phyloP scores from a whole-genome alignment of 2,888 invertebrate species.

The Drosophila seclusa region DNA sequence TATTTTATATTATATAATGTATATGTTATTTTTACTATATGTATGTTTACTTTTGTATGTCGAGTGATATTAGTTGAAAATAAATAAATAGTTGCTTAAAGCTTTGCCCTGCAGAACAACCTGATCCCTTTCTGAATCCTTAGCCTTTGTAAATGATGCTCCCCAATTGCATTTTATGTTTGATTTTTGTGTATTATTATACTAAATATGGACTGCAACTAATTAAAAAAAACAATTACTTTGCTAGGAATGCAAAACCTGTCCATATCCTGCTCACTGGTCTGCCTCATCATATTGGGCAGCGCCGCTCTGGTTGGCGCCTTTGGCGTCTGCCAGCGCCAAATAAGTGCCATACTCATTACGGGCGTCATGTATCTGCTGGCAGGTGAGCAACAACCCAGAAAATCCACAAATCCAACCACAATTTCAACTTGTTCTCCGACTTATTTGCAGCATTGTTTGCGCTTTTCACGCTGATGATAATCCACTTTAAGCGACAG shows the following conservation, averaged over 20 bases:
- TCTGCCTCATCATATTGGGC: slow-evolving; percentile 94
- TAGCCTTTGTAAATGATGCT: slow-evolving; percentile 19
- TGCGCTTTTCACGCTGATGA: slow-evolving; percentile 95
- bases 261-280: slow-evolving; percentile 96
- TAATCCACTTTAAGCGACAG: slow-evolving; percentile 95
- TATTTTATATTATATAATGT: background rate
- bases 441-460: slow-evolving; percentile 89
- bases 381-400: slow-evolving; percentile 88
- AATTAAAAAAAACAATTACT: slow-evolving; percentile 4
- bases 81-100: slow-evolving; percentile 3
- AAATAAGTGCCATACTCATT: slow-evolving; percentile 96
- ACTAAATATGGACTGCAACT: background rate
- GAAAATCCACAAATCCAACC: background rate
- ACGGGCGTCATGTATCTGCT: slow-evolving; percentile 97
- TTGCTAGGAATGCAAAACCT: slow-evolving; percentile 95
- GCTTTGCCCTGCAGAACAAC: slow-evolving; percentile 23
- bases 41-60: background rate
- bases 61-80: background rate
- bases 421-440: background rate
- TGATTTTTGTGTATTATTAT: background rate
- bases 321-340: slow-evolving; percentile 95
- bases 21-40: background rate
- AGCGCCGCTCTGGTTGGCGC: slow-evolving; percentile 94
- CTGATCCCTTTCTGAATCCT: background rate
- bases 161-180: background rate